Base-by-base conservation (phyloP, 92 coral and sea anemone genomes). In the Paragorgia papillata region DNA sequence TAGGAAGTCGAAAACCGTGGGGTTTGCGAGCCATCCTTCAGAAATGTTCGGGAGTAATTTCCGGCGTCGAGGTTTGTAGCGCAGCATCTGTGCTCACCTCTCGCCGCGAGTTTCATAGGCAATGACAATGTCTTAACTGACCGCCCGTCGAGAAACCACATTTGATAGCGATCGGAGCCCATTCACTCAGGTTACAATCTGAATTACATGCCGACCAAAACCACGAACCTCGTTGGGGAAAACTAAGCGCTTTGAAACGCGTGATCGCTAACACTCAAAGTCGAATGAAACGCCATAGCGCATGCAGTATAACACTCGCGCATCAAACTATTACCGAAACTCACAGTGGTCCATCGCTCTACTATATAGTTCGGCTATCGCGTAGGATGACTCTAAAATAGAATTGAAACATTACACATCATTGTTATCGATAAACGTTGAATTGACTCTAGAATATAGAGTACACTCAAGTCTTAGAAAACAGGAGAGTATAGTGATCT, bases 91-190 rank as follows among this genome's bases (percentile, higher is more conserved):
- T 50, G n/a, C 78, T 30, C 20, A 14, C 43, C 64, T 33, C 63
- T 50, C 58, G 51, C 39, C 39, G 75, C 43, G 59, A 0, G 51
- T 34, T 7, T 58, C 8, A 19, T 64, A 27, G 48, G 64, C 28
- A 48, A 27, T 71, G 64, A 71, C 58, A 53, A 53, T 71, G 65
- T 31, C 78, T 26, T 55, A 71, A 71, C 78, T 71, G 49, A 71
- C 78, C 78, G 30, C 78, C 78, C 65, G 64, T 71, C n/a, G n/a
- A 9, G 78, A 13, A 29, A 18, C 58, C 75, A 68, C 59, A 46
- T 71, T 71, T 71, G 64, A 69, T 33, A 69, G 19, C 61, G 61
- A 71, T 71, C 34, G 57, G 49, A 48, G 58, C 3, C 50, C 78
- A 53, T 71, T 54, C 78, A 71, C 64, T 71, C 78, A 35, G 15